phyloP scores from a whole-genome alignment of 92 coral and sea anemone species.

The Parazoanthus swiftii region DNA sequence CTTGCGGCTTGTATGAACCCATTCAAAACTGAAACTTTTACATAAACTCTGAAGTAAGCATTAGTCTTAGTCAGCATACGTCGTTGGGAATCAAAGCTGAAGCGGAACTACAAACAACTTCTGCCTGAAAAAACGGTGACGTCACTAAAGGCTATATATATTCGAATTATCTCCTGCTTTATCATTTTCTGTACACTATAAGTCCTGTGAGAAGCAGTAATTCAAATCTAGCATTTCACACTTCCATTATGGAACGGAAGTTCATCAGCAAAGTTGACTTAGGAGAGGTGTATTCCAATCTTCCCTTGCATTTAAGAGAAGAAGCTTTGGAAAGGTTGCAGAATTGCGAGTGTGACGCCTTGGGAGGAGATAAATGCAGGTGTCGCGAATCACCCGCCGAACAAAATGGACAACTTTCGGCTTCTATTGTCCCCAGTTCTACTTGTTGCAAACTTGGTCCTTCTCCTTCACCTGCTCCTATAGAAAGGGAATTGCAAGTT shows the following conservation, averaged over 20 bases:
- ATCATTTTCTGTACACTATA: too few species aligned
- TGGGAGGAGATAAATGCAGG: background rate
- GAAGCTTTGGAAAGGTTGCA: constrained; percentile 3
- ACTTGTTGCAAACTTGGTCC: background rate
- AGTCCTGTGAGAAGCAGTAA: too few species aligned
- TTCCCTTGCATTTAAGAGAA: background rate
- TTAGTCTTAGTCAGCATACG: too few species aligned
- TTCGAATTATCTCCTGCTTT: too few species aligned
- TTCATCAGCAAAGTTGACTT: background rate
- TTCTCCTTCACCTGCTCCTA: background rate
- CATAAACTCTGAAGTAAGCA: too few species aligned
- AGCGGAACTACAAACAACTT: too few species aligned
- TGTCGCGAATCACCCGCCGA: background rate
- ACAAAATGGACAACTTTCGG: background rate
- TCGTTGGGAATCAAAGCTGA: too few species aligned
- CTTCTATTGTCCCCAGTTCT: background rate
- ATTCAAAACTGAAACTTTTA: too few species aligned
- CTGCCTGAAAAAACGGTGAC: too few species aligned
- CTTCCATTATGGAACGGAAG: background rate
- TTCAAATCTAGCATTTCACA: background rate
- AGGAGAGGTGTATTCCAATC: background rate
- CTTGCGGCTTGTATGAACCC: too few species aligned
- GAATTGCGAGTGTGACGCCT: background rate
- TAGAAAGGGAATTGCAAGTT: constrained; percentile 1
- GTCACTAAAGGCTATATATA: too few species aligned